These are phyloP conservation scores for Boulengeromyrus knoepffleri DNA, from an alignment of 2,113 vertebrate species.

Conservation along the genomic window DNA sequence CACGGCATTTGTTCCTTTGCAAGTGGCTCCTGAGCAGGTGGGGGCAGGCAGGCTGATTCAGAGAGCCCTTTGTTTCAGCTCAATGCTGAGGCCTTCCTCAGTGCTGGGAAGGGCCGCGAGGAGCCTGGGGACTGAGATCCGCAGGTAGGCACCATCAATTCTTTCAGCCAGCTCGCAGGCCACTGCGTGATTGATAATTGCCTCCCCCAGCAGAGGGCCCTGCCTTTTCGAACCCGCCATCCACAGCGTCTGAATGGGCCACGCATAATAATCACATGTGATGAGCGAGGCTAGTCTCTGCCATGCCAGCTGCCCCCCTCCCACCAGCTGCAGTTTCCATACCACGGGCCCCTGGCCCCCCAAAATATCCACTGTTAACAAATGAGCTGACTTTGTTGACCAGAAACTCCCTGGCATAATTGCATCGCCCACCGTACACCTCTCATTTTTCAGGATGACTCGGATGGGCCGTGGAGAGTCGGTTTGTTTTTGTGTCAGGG, in stretches of 20 bases:
- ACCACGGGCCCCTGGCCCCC: constrained; percentile 25
- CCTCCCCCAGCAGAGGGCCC: constrained; percentile 29
- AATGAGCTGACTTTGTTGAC: constrained; percentile 42
- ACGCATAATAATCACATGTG: constrained; percentile 58
- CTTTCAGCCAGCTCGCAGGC: constrained; percentile 63
- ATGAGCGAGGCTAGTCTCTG: constrained; percentile 60
- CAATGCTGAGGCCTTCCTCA: neutral
- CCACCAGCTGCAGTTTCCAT: constrained; percentile 45
- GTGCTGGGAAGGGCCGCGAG: neutral
- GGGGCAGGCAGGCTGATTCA: neutral
- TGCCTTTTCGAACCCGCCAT: constrained; percentile 57
- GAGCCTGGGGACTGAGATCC: constrained; percentile 23
- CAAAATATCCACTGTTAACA: constrained; percentile 42
- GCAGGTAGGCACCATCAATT: constrained; percentile 56
- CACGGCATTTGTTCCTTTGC: neutral
- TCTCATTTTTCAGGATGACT: constrained; percentile 54
- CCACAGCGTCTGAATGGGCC: constrained; percentile 52
- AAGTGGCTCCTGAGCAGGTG: neutral
- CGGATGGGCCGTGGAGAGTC: constrained; percentile 50
- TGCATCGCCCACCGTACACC: constrained; percentile 50
- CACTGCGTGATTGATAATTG: constrained; percentile 45
- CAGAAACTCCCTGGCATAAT: constrained; percentile 62
- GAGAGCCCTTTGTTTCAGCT: neutral
- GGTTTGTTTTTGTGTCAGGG: constrained; percentile 70
- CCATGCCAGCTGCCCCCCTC: constrained; percentile 48